A percentile compares a stretch with the other conserved stretches of the same genome.
Conservation (phyloP, 2,113 vertebrate genomes). For the Hyperopisus bebe region DNA sequence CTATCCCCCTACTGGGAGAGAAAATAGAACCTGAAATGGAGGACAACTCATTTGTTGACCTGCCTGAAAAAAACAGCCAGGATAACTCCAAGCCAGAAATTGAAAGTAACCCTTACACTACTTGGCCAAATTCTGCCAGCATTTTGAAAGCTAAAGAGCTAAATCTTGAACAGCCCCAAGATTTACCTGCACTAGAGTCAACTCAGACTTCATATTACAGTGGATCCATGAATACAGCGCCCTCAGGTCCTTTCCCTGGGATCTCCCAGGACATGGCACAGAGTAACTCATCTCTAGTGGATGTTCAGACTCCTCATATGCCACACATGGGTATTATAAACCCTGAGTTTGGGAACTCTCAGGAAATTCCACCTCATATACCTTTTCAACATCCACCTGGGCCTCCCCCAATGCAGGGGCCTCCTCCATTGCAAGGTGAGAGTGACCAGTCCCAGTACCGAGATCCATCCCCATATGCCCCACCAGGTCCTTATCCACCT, state of each 20-base stretch:
- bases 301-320: constrained; percentile 50
- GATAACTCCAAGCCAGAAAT: constrained; percentile 41
- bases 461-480: constrained; percentile 38
- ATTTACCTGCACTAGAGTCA: constrained; percentile 62
- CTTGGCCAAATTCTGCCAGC: constrained; percentile 68
- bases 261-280: constrained; percentile 50
- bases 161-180: constrained; percentile 51
- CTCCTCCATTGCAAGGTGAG: constrained; percentile 50
- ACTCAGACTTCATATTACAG: constrained; percentile 47
- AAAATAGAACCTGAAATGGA: constrained; percentile 60
- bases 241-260: constrained; percentile 49
- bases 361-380: constrained; percentile 49
- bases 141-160: constrained; percentile 55
- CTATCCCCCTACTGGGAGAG: constrained; percentile 64
- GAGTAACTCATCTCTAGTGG: constrained; percentile 29
- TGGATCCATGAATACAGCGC: constrained; percentile 36
- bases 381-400: constrained; percentile 50
- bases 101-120: constrained; percentile 54
- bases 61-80: constrained; percentile 42
- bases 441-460: constrained; percentile 43
- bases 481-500: constrained; percentile 48
- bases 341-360: constrained; percentile 48
- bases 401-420: constrained; percentile 27
- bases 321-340: constrained; percentile 43
- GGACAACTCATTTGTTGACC: constrained; percentile 45